Base-by-base conservation (phyloP, 2,113 vertebrate genomes). In the Xyliphius kryptos region DNA sequence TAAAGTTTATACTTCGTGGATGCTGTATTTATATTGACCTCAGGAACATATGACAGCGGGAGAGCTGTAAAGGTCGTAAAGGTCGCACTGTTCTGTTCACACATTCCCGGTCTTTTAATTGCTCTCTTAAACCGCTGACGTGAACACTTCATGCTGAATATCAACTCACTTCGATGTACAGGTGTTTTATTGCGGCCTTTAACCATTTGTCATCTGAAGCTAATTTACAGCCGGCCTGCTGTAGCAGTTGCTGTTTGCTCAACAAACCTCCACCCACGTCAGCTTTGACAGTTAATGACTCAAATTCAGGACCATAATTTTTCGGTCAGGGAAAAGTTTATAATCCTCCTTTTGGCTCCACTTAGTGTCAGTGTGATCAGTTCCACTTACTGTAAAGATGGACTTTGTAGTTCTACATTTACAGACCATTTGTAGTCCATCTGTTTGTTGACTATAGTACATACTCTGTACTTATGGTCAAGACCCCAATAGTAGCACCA, bases 201-300 rank as follows among this genome's bases (percentile, higher is more conserved):
- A 61, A 41, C 56, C 43, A 6, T 68, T 63, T 72, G 70, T 72
- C 70, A 61, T 68, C 70, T 61, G 26, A 64, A 41, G 40, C 47
- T 65, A 64, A 73, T 73, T 65, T 68, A 61, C 55, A 51, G 56
- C 41, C 22, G 2, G 3, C 21, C 40, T 14, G 49, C 49, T 51
- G 10, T 47, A 56, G 20, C 32, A 17, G 10, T 40, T 54, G 21
- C 22, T 68, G 70, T 73, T 73, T 73, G 51, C 51, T 73, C 6
- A 68, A 10, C 56, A 63, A 64, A 55, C 44, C 12, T 21, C 60
- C 66, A 56, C 16, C 54, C 44, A 63, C 52, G 12, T 58, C 67
- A 63, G 20, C 61, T 61, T 72, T 67, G 70, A 72, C 43, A 48
- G 41, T 19, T 47, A 36, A 15, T 26, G 10, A 20, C 6, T 20